phyloP scores from a whole-genome alignment of 2,113 vertebrate species.

The Petaurus breviceps region DNA sequence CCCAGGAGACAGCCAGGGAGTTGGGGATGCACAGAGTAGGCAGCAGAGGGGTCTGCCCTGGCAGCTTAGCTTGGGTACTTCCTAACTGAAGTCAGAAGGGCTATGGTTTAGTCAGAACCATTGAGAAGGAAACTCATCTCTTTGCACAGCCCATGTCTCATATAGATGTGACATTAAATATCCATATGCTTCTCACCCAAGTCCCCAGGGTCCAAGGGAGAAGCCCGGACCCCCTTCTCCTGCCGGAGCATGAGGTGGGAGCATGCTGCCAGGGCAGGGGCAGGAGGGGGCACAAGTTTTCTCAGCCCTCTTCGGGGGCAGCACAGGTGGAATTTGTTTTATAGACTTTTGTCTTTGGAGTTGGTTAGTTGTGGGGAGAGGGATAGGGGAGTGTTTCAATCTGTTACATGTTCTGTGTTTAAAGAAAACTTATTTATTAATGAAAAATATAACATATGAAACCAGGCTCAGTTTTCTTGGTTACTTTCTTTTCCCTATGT shows the following conservation, averaged over 20 bases:
- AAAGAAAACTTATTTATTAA: slow-evolving; percentile 88
- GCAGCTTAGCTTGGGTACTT: slow-evolving; percentile 68
- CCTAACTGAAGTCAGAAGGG: slow-evolving; percentile 39
- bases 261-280: slow-evolving; percentile 67
- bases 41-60: slow-evolving; percentile 52
- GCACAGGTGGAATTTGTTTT: slow-evolving; percentile 71
- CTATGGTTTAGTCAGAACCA: slow-evolving; percentile 62
- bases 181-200: slow-evolving; percentile 73
- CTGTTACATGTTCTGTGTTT: slow-evolving; percentile 84
- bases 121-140: slow-evolving; percentile 62
- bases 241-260: slow-evolving; percentile 65
- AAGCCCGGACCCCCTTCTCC: slow-evolving; percentile 72
- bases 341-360: slow-evolving; percentile 77
- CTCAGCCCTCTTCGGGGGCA: slow-evolving; percentile 41
- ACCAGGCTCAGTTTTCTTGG: slow-evolving; percentile 1
- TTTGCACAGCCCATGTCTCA: slow-evolving; percentile 69
- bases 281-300: slow-evolving; percentile 43
- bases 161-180: slow-evolving; percentile 68
- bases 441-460: slow-evolving; percentile 79
- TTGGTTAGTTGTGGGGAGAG: not conserved
- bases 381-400: slow-evolving; percentile 73
- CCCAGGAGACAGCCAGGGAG: slow-evolving; percentile 7
- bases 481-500: not conserved
- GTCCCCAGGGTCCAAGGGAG: slow-evolving; percentile 67
- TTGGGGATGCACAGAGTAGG: not conserved